Base-by-base conservation (phyloP, 2,797 vertebrate genomes). In the Myotis vivesi region DNA sequence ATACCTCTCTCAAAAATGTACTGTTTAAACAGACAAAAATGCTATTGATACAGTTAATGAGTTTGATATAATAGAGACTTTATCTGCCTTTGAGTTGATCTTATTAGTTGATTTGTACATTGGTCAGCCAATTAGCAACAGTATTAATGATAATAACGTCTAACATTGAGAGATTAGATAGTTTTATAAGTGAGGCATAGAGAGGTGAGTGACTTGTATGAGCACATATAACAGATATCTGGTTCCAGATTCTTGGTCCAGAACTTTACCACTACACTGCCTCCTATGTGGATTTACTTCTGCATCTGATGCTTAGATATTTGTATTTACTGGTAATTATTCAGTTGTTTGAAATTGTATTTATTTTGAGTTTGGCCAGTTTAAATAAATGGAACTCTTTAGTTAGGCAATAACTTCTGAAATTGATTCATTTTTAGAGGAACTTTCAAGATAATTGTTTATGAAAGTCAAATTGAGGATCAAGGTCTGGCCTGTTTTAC, bases 381-480 rank as follows among this genome's bases (percentile, higher is more conserved):
- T 49, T 93, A 73, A 71, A 15, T 75, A 81, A 77, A 33, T 90
- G 36, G 17, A 83, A 53, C 68, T 95, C 44, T 30, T 62, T 97
- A 38, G n/a, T 25, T 93, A 96, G 75, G 59, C 73, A 92, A 1
- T 85, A 71, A 86, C 49, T 85, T 66, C 33, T 93, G 73, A 92
- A 95, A 87, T 84, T 38, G 11, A 92, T 8, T 84, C 11, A 53
- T 73, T 93, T 95, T 89, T 81, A 92, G 55, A 89, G 38, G 28
- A 16, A 22, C 38, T 93, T 91, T 83, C 2, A 89, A 95, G 49
- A 89, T 91, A 86, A 64, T 80, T 88, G 66, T 89, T 94, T 15
- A 64, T 83, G 57, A 49, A 95, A 80, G 49, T 87, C 30, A 76
- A 49, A 71, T 64, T 69, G 49, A 38, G 62, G 53, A 44, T 59